Percentiles rank a stretch among this genome's conserved stretches.
These are phyloP conservation scores for Xenopus laevis DNA, from an alignment of 2,113 vertebrate genomes.

Conservation along the genomic window DNA sequence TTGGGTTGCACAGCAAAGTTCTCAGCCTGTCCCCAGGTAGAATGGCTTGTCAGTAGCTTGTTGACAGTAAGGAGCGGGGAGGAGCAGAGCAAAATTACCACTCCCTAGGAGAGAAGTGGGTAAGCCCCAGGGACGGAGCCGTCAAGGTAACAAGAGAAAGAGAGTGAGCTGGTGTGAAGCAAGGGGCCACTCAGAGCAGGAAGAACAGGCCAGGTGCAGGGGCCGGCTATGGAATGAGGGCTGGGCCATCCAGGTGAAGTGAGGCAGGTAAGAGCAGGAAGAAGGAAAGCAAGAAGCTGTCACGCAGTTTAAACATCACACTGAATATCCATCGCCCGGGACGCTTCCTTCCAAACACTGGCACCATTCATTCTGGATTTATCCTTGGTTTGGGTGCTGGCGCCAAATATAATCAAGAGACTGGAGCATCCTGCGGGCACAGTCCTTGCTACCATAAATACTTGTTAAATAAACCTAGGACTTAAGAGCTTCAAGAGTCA, in stretches of 20 bases:
- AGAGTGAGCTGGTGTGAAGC: too few relatives aligned
- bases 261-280: constrained; percentile 15
- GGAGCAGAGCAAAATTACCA: neutral
- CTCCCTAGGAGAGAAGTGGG: neutral
- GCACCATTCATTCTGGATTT: neutral
- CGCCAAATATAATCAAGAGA: too few relatives aligned
- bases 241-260: constrained; percentile 21
- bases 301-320: neutral
- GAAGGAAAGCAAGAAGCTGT: neutral
- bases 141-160: constrained; percentile 5
- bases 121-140: neutral
- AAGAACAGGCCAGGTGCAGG: neutral
- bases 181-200: neutral
- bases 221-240: neutral
- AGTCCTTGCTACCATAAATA: too few relatives aligned
- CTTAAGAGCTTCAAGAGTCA: too few relatives aligned
- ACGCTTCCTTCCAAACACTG: neutral
- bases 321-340: neutral
- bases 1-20: too few relatives aligned
- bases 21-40: too few relatives aligned
- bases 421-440: too few relatives aligned
- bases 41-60: neutral
- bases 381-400: neutral
- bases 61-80: neutral
- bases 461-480: too few relatives aligned